Evolutionary conservation across 2,888 invertebrate species (phyloP).

Genomic region (Ferrisia virgata): DNA sequence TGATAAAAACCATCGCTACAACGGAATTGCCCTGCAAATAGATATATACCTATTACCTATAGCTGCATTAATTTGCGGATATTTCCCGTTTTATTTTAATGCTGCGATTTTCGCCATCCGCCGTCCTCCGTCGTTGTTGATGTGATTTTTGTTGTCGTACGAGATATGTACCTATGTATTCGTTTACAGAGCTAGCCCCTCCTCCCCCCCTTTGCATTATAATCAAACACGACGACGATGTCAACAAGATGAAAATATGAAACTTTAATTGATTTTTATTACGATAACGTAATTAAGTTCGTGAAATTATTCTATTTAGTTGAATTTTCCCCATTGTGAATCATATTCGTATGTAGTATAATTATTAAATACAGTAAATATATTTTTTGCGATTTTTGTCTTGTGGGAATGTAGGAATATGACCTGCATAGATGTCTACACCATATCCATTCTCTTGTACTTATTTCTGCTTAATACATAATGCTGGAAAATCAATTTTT

Average conservation of each 20-base stretch:
- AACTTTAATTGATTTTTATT: constrained; percentile 2
- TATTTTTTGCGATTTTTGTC: too few species aligned
- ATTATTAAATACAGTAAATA: too few species aligned
- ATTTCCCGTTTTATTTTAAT: not conserved
- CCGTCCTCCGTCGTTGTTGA: not conserved
- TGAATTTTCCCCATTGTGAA: not conserved
- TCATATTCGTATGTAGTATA: too few species aligned
- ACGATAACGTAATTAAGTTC: not conserved
- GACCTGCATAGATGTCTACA: too few species aligned
- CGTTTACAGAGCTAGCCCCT: too few species aligned
- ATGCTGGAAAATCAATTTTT: too few species aligned
- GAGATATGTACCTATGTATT: not conserved
- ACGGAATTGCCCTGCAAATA: not conserved
- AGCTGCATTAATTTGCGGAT: constrained; percentile 12
- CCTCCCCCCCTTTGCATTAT: too few species aligned
- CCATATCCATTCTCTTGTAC: too few species aligned
- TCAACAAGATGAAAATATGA: not conserved
- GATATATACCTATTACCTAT: too few species aligned
- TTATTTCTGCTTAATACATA: too few species aligned
- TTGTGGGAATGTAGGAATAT: too few species aligned
- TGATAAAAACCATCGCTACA: constrained; percentile 17
- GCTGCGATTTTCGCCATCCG: not conserved
- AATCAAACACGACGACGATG: too few species aligned
- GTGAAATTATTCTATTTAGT: not conserved
- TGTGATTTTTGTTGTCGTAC: not conserved